phyloP scores from a whole-genome alignment of 2,888 invertebrate species.

The Drosophila crucigera region DNA sequence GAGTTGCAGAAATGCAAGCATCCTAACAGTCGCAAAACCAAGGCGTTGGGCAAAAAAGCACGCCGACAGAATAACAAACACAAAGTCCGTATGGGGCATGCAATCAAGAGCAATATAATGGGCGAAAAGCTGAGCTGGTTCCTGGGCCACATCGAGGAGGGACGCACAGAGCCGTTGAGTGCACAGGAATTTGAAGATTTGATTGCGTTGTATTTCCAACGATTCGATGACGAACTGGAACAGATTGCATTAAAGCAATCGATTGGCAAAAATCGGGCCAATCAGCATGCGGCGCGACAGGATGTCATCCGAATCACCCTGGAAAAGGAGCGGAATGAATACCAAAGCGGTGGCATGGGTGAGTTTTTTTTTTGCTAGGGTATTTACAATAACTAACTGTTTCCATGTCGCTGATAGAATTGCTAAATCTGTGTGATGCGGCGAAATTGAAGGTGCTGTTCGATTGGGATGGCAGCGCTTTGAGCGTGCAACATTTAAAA shows the following conservation, averaged over 20 bases:
- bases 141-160: slow-evolving; percentile 87
- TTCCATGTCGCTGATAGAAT: slow-evolving; percentile 56
- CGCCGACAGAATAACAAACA: slow-evolving; percentile 86
- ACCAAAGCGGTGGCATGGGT: slow-evolving; percentile 92
- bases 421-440: slow-evolving; percentile 82
- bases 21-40: slow-evolving; percentile 94
- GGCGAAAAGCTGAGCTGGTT: slow-evolving; percentile 93
- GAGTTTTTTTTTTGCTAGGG: slow-evolving; percentile 1
- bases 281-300: slow-evolving; percentile 92
- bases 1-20: slow-evolving; percentile 89
- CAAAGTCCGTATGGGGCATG: slow-evolving; percentile 86
- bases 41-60: slow-evolving; percentile 89
- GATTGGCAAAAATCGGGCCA: slow-evolving; percentile 88
- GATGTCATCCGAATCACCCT: slow-evolving; percentile 92
- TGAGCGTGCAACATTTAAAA: slow-evolving; percentile 85
- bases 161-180: slow-evolving; percentile 86
- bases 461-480: slow-evolving; percentile 85
- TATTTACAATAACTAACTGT: background rate
- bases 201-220: slow-evolving; percentile 86
- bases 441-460: slow-evolving; percentile 79
- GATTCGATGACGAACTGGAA: slow-evolving; percentile 92
- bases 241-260: slow-evolving; percentile 92
- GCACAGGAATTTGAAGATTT: slow-evolving; percentile 88
- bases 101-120: slow-evolving; percentile 90
- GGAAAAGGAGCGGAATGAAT: slow-evolving; percentile 91